A percentile compares a stretch with the other conserved stretches of the same genome.
phyloP scores from a whole-genome alignment of 2,888 invertebrate species.

The Cyclophora albipunctata region DNA sequence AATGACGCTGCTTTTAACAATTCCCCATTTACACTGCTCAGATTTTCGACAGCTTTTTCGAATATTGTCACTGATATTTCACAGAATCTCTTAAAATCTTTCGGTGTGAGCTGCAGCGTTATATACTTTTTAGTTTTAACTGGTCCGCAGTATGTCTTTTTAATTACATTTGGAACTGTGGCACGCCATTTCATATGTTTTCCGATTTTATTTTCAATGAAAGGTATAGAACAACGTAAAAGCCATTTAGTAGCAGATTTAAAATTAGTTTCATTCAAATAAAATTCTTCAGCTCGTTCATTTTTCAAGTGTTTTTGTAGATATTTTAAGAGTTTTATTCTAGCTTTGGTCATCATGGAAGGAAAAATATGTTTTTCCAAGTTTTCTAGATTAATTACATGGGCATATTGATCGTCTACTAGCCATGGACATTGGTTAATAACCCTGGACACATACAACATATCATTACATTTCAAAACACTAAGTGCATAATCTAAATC shows the following conservation, averaged over 20 bases:
- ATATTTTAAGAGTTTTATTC: conserved; percentile 38
- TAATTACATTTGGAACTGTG: too few species aligned
- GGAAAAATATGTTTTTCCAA: conserved; percentile 38
- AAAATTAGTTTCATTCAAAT: conserved; percentile 28
- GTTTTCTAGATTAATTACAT: conserved; percentile 46
- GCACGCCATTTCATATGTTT: conserved; percentile 21
- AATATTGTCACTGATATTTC: conserved; percentile 39
- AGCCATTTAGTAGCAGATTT: conserved; percentile 46
- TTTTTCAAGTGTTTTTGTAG: conserved; percentile 41
- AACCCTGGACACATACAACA: conserved; percentile 48
- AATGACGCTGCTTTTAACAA: conserved; percentile 27
- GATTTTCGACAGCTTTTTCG: conserved; percentile 16
- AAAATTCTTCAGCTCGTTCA: conserved; percentile 46
- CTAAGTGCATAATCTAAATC: conserved; percentile 43
- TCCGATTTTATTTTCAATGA: conserved; percentile 35
- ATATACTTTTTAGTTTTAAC: too few species aligned
- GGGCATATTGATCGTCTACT: conserved; percentile 38
- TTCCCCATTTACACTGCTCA: conserved; percentile 6
- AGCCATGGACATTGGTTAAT: conserved; percentile 44
- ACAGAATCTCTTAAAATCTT: conserved; percentile 38
- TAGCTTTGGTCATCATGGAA: conserved; percentile 44
- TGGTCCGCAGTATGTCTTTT: too few species aligned
- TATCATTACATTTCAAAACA: conserved; percentile 43
- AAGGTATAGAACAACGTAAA: conserved; percentile 40
- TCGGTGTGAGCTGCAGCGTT: too few species aligned